Base-by-base conservation (phyloP, 35 echinoderm and acorn worm genomes). In the Lytechinus pictus region DNA sequence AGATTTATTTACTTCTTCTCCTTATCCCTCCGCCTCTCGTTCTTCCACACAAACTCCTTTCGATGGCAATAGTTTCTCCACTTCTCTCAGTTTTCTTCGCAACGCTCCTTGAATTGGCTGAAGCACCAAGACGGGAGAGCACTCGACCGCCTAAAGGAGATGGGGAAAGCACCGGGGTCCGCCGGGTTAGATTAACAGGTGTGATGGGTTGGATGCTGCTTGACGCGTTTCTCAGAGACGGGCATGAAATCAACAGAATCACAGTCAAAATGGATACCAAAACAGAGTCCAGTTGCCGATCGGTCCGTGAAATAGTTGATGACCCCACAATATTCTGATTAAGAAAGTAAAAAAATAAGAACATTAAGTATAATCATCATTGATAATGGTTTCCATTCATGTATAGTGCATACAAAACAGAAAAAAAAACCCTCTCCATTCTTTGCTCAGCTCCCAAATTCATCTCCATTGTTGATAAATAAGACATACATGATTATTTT, bases 1-100 rank as follows among this genome's bases (percentile, higher is more conserved):
- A 54, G 53, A 57, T 10, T 93, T 57, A 29, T 89, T 89, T 90
- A n/a, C 52, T 52, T 27, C 88, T 54, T 19, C 88, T 8, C 9
- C 88, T 33, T 90, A 28, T 90, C 6, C 10, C 52, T 90, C 88
- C 88, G 33, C 14, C 29, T 90, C 88, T 90, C 88, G 28, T 33
- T 79, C 66, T 79, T 44, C 33, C 66, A 79, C 66, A 79, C 66
- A 79, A 79, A 79, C 66, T 79, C 66, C 66, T 79, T n/a, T 79
- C 19, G 66, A 7, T 24, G 14, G 16, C 24, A 79, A 24, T 79
- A 79, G 66, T 79, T 24, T 24, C 66, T 90, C 88, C 88, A 44
- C 88, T 52, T 52, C 52, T 90, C 88, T 90, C 88, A 90, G 27
- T 54, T 90, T 90, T 52, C 88, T 52, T 90, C 1, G 8, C 28